Percentiles rank a stretch among this genome's conserved stretches.
Evolutionary conservation across 2,113 vertebrate species (phyloP).

Genomic region (Benitochromis conjunctus): DNA sequence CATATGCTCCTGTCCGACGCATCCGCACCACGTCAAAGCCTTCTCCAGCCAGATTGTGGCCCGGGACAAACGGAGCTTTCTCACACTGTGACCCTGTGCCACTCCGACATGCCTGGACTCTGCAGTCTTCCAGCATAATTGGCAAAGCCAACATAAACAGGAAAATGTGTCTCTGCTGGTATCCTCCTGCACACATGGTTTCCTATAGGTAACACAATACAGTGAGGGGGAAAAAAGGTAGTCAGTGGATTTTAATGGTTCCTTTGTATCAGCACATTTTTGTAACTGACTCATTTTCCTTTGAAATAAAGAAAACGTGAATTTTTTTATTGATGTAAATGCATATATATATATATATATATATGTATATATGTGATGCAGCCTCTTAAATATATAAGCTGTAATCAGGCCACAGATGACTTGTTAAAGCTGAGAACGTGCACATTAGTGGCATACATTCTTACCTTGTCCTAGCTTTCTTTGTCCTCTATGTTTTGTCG

Average conservation of each 20-base stretch:
- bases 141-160: slow-evolving; percentile 24
- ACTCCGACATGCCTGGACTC: slow-evolving; percentile 35
- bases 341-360: no score
- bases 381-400: slow-evolving; percentile 2
- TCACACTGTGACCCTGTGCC: slow-evolving; percentile 65
- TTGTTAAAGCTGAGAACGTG: slow-evolving; percentile 2
- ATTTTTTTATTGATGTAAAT: background rate
- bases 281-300: background rate
- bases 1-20: slow-evolving; percentile 72
- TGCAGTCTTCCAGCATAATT: background rate
- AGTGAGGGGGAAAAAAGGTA: background rate
- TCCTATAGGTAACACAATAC: slow-evolving; percentile 9
- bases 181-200: slow-evolving; percentile 46
- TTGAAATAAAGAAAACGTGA: background rate
- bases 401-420: slow-evolving; percentile 36
- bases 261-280: background rate
- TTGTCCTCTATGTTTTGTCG: background rate
- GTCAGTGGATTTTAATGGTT: background rate
- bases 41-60: slow-evolving; percentile 77
- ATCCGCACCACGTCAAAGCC: slow-evolving; percentile 77
- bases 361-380: no score
- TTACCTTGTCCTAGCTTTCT: slow-evolving; percentile 31
- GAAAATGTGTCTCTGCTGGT: background rate
- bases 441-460: background rate
- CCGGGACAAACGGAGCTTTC: slow-evolving; percentile 71